Evolutionary conservation across 2,888 invertebrate species (phyloP).

Genomic region (Eupithecia tripunctaria): DNA sequence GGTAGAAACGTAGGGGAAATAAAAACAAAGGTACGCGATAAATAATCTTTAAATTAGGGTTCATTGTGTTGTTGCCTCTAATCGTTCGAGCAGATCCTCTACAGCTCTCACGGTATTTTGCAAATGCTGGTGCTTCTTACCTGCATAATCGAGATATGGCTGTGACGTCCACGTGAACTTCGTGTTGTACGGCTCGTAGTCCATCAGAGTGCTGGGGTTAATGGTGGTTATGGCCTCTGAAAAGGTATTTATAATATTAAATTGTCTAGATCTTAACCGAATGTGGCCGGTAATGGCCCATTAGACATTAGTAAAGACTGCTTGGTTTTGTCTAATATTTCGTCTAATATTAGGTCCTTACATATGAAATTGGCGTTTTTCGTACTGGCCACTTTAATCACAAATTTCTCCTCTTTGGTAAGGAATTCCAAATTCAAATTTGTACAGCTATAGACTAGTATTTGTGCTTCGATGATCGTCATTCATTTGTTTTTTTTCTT

Average conservation of each 20-base stretch:
- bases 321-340: too few relatives aligned
- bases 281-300: background rate
- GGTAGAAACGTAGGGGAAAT: too few relatives aligned
- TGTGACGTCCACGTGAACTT: conserved; percentile 96
- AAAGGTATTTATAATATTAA: background rate
- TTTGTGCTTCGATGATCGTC: too few relatives aligned
- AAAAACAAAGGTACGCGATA: too few relatives aligned
- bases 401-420: too few relatives aligned
- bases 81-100: background rate
- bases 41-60: background rate
- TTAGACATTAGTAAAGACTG: too few relatives aligned
- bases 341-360: too few relatives aligned
- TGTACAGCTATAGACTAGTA: too few relatives aligned
- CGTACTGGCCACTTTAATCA: too few relatives aligned
- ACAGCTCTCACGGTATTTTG: background rate
- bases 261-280: background rate
- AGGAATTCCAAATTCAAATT: too few relatives aligned
- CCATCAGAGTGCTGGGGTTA: conserved; percentile 16
- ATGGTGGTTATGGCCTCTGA: conserved; percentile 23
- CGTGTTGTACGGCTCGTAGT: conserved; percentile 90
- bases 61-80: background rate
- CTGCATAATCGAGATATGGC: conserved; percentile 96
- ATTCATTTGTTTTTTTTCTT: too few relatives aligned
- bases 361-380: too few relatives aligned
- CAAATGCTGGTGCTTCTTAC: conserved; percentile 72